These are phyloP conservation scores for Spisula subtruncata DNA, from an alignment of 2,888 invertebrate species.

Conservation along the genomic window DNA sequence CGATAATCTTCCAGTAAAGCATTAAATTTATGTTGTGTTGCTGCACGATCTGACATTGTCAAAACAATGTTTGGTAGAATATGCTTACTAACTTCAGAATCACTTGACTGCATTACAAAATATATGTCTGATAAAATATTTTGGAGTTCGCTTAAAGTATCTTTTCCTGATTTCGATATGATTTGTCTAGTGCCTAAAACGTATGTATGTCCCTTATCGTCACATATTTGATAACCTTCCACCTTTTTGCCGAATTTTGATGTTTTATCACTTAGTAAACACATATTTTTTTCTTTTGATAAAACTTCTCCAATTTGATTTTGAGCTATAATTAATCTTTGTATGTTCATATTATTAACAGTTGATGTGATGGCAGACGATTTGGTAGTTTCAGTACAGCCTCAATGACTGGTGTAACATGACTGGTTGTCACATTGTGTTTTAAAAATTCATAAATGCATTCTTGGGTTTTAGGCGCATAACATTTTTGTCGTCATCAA, in stretches of 20 bases:
- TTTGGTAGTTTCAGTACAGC: no score
- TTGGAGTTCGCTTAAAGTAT: background rate
- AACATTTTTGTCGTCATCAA: no score
- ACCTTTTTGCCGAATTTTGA: constrained; percentile 27
- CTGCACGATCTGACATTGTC: constrained; percentile 24
- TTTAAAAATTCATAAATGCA: no score
- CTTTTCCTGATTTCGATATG: constrained; percentile 25
- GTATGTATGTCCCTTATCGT: background rate
- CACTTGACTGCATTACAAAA: no score
- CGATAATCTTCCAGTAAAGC: background rate
- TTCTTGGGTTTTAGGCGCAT: no score
- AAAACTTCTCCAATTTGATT: constrained; percentile 9
- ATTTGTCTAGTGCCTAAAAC: constrained; percentile 25
- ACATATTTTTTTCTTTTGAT: background rate
- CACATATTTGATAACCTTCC: constrained; percentile 31
- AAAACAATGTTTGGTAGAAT: constrained; percentile 24
- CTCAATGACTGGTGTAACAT: no score
- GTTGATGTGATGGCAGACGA: constrained; percentile 3
- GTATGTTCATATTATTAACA: constrained; percentile 25
- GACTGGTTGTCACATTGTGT: no score
- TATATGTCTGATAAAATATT: no score
- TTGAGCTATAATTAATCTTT: constrained; percentile 8
- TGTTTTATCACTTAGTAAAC: constrained; percentile 32
- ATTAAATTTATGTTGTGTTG: constrained; percentile 30
- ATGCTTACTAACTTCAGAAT: background rate